Percentiles rank a stretch among this genome's conserved stretches.
Conservation (phyloP, 2,113 vertebrate species). For the Balaenoptera acutorostrata region DNA sequence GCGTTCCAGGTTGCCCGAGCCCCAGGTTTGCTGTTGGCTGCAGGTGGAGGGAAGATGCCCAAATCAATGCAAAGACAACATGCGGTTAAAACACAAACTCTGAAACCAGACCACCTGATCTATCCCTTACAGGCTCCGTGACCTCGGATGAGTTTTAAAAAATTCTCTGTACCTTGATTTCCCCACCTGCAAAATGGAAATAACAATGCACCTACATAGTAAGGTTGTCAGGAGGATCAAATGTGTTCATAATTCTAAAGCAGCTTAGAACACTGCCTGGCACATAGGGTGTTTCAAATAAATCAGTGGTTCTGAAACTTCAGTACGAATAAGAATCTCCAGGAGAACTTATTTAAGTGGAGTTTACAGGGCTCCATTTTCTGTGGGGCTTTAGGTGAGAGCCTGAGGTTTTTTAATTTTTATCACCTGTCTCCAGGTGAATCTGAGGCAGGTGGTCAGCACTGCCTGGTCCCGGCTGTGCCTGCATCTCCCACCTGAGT, state of each 20-base stretch:
- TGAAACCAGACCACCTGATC: background rate
- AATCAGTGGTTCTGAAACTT: background rate
- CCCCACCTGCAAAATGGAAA: background rate
- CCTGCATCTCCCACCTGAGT: accelerated
- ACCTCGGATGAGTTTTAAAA: background rate
- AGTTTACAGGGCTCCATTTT: background rate
- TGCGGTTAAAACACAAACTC: accelerated
- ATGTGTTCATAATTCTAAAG: background rate
- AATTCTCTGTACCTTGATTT: background rate
- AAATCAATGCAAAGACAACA: accelerated
- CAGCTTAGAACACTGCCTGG: background rate
- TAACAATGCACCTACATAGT: background rate
- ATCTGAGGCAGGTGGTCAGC: background rate
- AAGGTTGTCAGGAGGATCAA: background rate
- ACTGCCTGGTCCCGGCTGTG: too few species aligned
- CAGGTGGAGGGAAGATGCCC: background rate
- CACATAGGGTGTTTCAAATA: background rate
- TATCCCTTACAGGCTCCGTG: background rate
- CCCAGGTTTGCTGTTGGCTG: background rate
- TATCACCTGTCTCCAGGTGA: accelerated
- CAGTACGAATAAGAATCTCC: background rate
- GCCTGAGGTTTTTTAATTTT: background rate
- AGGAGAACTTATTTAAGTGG: background rate
- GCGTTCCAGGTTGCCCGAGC: background rate
- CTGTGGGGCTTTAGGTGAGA: background rate